Conservation (phyloP, 2,888 invertebrate species). For the Lasioglossum figueresi region DNA sequence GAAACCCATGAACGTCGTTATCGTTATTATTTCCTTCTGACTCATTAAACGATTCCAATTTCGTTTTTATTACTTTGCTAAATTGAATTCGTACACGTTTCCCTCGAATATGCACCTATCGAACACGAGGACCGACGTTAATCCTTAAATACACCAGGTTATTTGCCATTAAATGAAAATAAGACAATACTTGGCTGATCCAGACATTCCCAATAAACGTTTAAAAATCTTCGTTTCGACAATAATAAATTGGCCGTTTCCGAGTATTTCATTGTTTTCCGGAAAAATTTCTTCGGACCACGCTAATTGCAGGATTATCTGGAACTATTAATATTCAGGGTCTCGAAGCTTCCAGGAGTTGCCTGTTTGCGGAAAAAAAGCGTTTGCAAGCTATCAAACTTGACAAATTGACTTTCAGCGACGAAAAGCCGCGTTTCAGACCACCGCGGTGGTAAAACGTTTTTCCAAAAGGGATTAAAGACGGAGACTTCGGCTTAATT, state of each 20-base stretch:
- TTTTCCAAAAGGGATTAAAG: conserved; percentile 1
- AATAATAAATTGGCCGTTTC: not conserved
- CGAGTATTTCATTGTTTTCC: not conserved
- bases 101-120: not conserved
- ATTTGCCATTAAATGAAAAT: conserved; percentile 2
- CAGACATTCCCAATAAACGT: not conserved
- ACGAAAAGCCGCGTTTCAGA: not conserved
- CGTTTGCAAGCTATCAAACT: not conserved
- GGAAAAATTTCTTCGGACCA: not conserved
- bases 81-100: not conserved
- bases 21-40: conserved; percentile 33
- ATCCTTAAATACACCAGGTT: not conserved
- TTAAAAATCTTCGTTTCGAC: no score
- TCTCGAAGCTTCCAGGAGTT: not conserved
- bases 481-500: not conserved
- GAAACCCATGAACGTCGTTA: conserved; percentile 20
- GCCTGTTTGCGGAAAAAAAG: not conserved
- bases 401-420: conserved; percentile 3
- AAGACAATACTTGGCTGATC: no score
- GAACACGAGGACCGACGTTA: not conserved
- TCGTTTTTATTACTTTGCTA: conserved; percentile 9
- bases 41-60: conserved; percentile 42
- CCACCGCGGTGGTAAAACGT: not conserved
- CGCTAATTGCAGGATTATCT: not conserved
- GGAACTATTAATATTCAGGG: not conserved